Percentiles rank a stretch among this genome's conserved stretches.
Conservation (phyloP, 2,888 invertebrate genomes). For the Zygaena filipendulae region DNA sequence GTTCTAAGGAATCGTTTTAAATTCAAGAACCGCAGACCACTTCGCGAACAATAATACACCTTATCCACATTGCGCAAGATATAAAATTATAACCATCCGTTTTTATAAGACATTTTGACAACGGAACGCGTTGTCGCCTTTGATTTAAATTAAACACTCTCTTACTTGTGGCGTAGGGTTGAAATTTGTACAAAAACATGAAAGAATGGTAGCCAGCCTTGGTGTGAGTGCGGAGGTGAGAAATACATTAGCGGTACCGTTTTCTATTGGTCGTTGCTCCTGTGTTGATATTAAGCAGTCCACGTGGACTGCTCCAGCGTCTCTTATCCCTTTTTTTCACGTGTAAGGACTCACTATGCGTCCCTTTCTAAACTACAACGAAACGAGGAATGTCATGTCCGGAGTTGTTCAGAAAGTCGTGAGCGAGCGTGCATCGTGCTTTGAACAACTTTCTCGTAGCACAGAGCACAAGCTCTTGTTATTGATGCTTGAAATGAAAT, state of each 20-base stretch:
- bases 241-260: constrained; percentile 70
- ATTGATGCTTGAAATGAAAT: constrained; percentile 19
- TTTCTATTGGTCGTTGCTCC: constrained; percentile 68
- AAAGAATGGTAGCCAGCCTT: constrained; percentile 47
- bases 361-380: constrained; percentile 68
- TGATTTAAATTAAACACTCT: constrained; percentile 42
- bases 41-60: constrained; percentile 36
- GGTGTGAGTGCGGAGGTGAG: constrained; percentile 70
- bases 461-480: constrained; percentile 35
- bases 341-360: constrained; percentile 52
- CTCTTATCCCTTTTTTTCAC: constrained; percentile 65
- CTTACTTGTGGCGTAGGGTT: constrained; percentile 31
- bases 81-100: constrained; percentile 31
- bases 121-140: constrained; percentile 31
- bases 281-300: constrained; percentile 68
- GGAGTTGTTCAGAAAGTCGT: constrained; percentile 70
- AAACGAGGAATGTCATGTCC: constrained; percentile 69
- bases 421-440: constrained; percentile 68
- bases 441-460: constrained; percentile 37
- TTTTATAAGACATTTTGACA: constrained; percentile 49
- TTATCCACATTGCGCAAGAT: constrained; percentile 30
- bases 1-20: constrained; percentile 69
- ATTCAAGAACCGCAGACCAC: constrained; percentile 62
- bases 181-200: constrained; percentile 42
- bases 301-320: constrained; percentile 64